Base-by-base conservation (phyloP, 2,888 invertebrate genomes). In the Oxycera nigricornis region DNA sequence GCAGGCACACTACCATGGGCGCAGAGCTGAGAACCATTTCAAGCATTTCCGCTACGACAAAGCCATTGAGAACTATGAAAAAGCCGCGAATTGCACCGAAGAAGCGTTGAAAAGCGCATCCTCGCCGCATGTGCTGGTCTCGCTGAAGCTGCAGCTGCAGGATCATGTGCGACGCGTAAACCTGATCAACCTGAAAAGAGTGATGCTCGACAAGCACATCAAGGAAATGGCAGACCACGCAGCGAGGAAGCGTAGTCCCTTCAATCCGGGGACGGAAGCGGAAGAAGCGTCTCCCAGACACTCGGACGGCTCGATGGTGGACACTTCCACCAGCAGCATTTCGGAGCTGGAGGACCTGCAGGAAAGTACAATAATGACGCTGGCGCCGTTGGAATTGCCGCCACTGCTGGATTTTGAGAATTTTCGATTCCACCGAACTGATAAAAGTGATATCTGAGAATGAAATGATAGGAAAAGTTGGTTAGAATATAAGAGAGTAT, bases 1-100 rank as follows among this genome's bases (percentile, higher is more conserved):
- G 35, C 20, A 84, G 84, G 84, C 84, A 0, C 85, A 85, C 61
- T 85, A 84, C 30, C 83, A 84, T 26, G 84, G 84, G 73, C 80
- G 84, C 1, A 81, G 84, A 1, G 84, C 85, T 0, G 83, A 85
- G 28, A 82, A 82, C 28, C 81, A 82, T 35, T 77, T 84, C 0
- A 81, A 81, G 20, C 80, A 81, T 6, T 81, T 83, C 76, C 81
- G 83, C 2, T 84, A 81, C 35, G 84, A 84, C 31, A 85, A 84
- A 30, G 85, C 85, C 2, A 80, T 81, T 2, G 83, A 83, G 59
- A 84, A 84, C 1, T 77, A 84, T 59, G 81, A 84, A 76, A 83
- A 81, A 0, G 82, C 85, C 0, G 31, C 84, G 22, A 77, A 82
- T 0, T 84, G 83, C 72, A 74, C 83, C 2, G 82, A 82, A 70